A percentile compares a stretch with the other conserved stretches of the same genome.
These are phyloP conservation scores for Drosophila tani DNA, from an alignment of 1,140 invertebrate species.

Conservation along the genomic window DNA sequence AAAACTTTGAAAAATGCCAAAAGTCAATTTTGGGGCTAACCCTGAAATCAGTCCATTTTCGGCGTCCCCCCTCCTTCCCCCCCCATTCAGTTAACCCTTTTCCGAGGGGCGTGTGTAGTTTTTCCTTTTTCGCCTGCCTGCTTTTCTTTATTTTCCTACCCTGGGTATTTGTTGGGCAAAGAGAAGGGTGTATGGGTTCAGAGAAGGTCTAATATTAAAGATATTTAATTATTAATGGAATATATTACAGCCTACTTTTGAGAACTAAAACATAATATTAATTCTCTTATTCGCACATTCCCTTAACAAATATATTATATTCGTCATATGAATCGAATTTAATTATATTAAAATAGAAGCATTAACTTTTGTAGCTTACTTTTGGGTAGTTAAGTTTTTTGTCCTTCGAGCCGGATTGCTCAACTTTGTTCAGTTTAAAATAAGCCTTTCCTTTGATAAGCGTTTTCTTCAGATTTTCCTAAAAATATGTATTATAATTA, in stretches of 20 bases:
- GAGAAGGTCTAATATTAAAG: too few species aligned
- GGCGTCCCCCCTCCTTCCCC: constrained; percentile 1
- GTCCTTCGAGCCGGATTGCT: too few species aligned
- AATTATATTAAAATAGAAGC: too few species aligned
- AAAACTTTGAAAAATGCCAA: constrained; percentile 73
- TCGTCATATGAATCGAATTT: too few species aligned
- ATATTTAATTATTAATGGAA: too few species aligned
- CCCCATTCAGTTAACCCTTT: constrained; percentile 61
- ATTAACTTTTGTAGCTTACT: too few species aligned
- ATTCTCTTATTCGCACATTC: not conserved
- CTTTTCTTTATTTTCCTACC: constrained; percentile 12
- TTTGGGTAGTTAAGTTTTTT: too few species aligned
- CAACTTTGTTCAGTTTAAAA: too few species aligned
- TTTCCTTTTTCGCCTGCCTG: constrained; percentile 14
- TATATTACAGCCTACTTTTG: too few species aligned
- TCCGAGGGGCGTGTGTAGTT: constrained; percentile 19
- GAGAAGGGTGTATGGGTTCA: not conserved
- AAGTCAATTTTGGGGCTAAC: constrained; percentile 70
- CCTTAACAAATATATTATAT: not conserved
- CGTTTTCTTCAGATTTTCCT: too few species aligned
- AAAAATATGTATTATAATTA: too few species aligned
- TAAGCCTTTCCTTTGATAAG: too few species aligned
- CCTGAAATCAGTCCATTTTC: constrained; percentile 39
- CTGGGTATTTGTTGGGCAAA: not conserved
- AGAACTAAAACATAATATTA: not conserved